These are phyloP conservation scores for Drosophila takahashii DNA, from an alignment of 1,140 invertebrate species.

Conservation along the genomic window DNA sequence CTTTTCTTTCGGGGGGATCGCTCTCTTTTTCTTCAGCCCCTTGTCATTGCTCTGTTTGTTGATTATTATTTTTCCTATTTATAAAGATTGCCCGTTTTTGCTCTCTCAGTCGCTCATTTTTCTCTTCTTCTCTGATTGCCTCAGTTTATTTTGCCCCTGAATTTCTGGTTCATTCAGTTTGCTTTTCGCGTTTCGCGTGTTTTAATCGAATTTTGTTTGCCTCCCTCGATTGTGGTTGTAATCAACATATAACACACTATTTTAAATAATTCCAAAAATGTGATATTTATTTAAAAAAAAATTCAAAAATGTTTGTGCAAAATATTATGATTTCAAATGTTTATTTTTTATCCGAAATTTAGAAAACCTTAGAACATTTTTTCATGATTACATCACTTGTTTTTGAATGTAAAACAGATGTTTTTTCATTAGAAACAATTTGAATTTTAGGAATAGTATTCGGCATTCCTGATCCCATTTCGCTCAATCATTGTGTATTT, in stretches of 20 bases:
- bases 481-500: slow-evolving; percentile 49
- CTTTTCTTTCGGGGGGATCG: slow-evolving; percentile 48
- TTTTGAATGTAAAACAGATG: not conserved
- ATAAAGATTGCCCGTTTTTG: slow-evolving; percentile 61
- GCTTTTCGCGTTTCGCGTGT: slow-evolving; percentile 71
- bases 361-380: no score
- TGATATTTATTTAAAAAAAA: not conserved
- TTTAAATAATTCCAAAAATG: slow-evolving; percentile 1
- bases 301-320: not conserved
- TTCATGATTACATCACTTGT: not conserved
- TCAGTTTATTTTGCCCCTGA: slow-evolving; percentile 66
- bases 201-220: slow-evolving; percentile 41
- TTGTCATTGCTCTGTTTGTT: slow-evolving; percentile 50
- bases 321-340: not conserved
- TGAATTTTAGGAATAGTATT: not conserved
- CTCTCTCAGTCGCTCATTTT: slow-evolving; percentile 5
- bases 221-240: slow-evolving; percentile 32
- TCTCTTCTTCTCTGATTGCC: slow-evolving; percentile 26
- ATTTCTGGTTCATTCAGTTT: slow-evolving; percentile 64
- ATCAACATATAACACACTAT: slow-evolving; percentile 34
- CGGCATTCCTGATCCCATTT: slow-evolving; percentile 55
- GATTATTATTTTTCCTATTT: slow-evolving; percentile 70
- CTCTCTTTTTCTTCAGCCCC: slow-evolving; percentile 1
- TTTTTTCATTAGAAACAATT: not conserved
- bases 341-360: not conserved